phyloP scores from a whole-genome alignment of 2,888 invertebrate genomes.

The Panzeria rudis region DNA sequence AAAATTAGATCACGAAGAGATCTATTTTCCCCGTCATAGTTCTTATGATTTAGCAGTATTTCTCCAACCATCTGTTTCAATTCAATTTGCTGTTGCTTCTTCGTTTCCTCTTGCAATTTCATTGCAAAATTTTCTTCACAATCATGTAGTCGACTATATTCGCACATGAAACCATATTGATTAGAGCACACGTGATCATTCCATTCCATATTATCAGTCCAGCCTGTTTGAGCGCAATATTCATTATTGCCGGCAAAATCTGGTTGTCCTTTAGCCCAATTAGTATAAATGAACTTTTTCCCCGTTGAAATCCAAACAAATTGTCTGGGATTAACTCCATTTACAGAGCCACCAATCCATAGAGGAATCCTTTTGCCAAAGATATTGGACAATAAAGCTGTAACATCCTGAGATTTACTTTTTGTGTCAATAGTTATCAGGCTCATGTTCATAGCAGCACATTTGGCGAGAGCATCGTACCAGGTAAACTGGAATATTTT shows the following conservation, averaged over 20 bases:
- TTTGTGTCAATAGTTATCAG: conserved; percentile 41
- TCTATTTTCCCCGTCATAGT: neutral
- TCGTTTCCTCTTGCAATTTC: neutral
- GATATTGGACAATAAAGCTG: neutral
- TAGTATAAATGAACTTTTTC: conserved; percentile 25
- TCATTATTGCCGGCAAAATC: conserved; percentile 43
- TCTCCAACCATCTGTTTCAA: neutral
- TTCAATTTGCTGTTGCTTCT: neutral
- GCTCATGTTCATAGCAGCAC: conserved; percentile 52
- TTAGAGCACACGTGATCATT: conserved; percentile 39
- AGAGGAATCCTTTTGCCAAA: conserved; percentile 25
- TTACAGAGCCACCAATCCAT: conserved; percentile 50
- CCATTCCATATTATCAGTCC: conserved; percentile 46
- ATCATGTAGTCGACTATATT: conserved; percentile 11
- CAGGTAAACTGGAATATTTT: conserved; percentile 44
- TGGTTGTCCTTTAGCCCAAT: conserved; percentile 37
- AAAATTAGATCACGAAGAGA: conserved; percentile 30
- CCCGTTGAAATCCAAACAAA: conserved; percentile 56
- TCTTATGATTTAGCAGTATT: neutral
- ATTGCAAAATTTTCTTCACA: conserved; percentile 1
- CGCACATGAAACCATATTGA: conserved; percentile 54
- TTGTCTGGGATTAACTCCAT: neutral
- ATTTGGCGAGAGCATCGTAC: conserved; percentile 33
- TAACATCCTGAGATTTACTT: conserved; percentile 39
- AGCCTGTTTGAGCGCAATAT: conserved; percentile 50